These are phyloP conservation scores for Solea senegalensis DNA, from an alignment of 2,113 vertebrate species.

Conservation along the genomic window DNA sequence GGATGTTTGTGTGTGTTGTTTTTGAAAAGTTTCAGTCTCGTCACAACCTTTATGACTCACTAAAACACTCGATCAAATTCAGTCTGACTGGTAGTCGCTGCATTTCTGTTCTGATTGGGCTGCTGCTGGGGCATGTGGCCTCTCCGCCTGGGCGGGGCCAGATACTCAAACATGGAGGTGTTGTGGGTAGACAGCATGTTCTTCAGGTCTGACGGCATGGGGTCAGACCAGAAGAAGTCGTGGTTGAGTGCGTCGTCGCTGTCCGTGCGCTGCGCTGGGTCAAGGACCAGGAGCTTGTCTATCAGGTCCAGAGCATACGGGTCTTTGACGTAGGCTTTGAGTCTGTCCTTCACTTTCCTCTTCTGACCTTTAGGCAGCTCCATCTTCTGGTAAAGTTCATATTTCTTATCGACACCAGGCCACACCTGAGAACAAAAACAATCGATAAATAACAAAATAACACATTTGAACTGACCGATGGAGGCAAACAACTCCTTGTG, in stretches of 20 bases:
- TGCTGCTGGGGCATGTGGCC: constrained; percentile 96
- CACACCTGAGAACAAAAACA: constrained; percentile 83
- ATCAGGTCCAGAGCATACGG: constrained; percentile 94
- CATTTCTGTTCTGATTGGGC: constrained; percentile 94
- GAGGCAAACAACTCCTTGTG: too few species aligned
- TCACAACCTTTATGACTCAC: background rate
- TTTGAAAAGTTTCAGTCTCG: background rate
- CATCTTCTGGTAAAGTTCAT: constrained; percentile 96
- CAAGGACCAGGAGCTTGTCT: constrained; percentile 95
- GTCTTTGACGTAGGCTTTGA: constrained; percentile 98
- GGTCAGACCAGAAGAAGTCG: constrained; percentile 99
- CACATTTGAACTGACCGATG: too few species aligned
- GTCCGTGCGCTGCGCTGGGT: constrained; percentile 91
- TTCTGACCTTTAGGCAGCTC: constrained; percentile 97
- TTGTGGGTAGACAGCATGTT: constrained; percentile 99
- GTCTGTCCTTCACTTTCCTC: constrained; percentile 96
- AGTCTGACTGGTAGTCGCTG: constrained; percentile 91
- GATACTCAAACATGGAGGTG: constrained; percentile 98
- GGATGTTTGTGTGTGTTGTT: too few species aligned
- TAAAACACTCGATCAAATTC: constrained; percentile 95
- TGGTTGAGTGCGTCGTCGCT: constrained; percentile 96
- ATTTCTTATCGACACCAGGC: constrained; percentile 94
- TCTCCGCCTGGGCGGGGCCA: constrained; percentile 90
- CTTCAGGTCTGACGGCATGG: constrained; percentile 98
- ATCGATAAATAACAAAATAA: background rate